Conservation (phyloP, 2,888 invertebrate species). For the Nemotelus nigrinus region DNA sequence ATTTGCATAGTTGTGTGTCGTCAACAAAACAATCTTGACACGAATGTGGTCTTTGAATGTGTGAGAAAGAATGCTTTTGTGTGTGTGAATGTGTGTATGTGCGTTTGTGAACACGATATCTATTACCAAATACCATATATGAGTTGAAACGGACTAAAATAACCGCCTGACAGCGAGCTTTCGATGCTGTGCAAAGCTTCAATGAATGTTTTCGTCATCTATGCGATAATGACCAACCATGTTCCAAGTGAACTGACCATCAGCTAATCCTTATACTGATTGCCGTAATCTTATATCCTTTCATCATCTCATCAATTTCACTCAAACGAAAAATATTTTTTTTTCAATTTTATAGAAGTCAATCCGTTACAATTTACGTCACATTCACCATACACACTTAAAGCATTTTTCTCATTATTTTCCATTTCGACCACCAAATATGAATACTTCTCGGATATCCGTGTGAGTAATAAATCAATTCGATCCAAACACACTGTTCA, state of each 20-base stretch:
- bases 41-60: background rate
- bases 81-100: conserved; percentile 54
- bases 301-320: background rate
- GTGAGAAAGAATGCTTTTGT: conserved; percentile 15
- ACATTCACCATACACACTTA: conserved; percentile 31
- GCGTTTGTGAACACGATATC: conserved; percentile 54
- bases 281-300: background rate
- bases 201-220: background rate
- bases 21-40: conserved; percentile 17
- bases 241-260: background rate
- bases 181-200: background rate
- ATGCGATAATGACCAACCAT: background rate
- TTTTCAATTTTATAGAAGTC: background rate
- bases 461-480: background rate
- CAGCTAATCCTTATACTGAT: conserved; percentile 17
- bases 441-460: conserved; percentile 24
- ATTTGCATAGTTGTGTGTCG: background rate
- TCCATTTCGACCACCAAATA: conserved; percentile 4
- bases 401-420: background rate
- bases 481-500: background rate
- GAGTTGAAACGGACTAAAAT: conserved; percentile 51
- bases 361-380: background rate
- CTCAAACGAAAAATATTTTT: background rate
- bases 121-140: conserved; percentile 65
- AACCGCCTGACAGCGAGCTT: conserved; percentile 11